Evolutionary conservation across 2,113 vertebrate genomes (phyloP).

Genomic region (Elephas maximus): DNA sequence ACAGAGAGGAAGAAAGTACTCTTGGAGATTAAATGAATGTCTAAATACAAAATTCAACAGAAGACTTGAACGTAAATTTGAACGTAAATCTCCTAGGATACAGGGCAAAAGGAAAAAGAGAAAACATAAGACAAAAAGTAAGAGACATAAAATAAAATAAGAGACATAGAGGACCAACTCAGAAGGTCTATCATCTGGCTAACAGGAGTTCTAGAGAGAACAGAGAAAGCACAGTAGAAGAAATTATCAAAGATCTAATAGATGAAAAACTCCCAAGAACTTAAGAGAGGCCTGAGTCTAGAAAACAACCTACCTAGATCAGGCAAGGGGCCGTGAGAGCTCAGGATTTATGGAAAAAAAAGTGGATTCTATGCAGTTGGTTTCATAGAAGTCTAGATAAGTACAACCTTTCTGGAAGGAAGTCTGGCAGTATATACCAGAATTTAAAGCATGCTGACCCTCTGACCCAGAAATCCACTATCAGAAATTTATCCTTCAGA

Average conservation of each 20-base stretch:
- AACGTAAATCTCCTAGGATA: slow-evolving; percentile 5
- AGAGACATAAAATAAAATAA: neutral
- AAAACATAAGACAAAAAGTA: slow-evolving; percentile 8
- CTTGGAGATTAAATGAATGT: slow-evolving; percentile 40
- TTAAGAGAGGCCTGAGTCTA: slow-evolving; percentile 11
- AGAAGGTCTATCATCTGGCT: slow-evolving; percentile 21
- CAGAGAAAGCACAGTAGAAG: slow-evolving; percentile 19
- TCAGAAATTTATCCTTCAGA: slow-evolving; percentile 20
- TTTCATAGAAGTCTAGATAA: neutral
- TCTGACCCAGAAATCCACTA: neutral
- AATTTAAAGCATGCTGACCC: slow-evolving; percentile 15
- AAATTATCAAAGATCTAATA: slow-evolving; percentile 37
- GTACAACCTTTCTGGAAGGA: neutral
- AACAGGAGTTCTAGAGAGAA: neutral
- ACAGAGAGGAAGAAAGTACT: slow-evolving; percentile 2
- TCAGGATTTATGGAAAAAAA: neutral
- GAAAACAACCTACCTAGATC: slow-evolving; percentile 9
- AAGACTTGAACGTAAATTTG: slow-evolving; percentile 6
- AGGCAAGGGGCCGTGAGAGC: neutral
- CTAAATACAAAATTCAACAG: slow-evolving; percentile 31
- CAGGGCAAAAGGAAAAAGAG: slow-evolving; percentile 38
- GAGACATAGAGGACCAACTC: neutral
- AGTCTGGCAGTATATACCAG: neutral
- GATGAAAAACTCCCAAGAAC: neutral
- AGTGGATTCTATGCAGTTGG: neutral